phyloP scores from a whole-genome alignment of 2,888 invertebrate genomes.

The Gymnoscelis rufifasciata region DNA sequence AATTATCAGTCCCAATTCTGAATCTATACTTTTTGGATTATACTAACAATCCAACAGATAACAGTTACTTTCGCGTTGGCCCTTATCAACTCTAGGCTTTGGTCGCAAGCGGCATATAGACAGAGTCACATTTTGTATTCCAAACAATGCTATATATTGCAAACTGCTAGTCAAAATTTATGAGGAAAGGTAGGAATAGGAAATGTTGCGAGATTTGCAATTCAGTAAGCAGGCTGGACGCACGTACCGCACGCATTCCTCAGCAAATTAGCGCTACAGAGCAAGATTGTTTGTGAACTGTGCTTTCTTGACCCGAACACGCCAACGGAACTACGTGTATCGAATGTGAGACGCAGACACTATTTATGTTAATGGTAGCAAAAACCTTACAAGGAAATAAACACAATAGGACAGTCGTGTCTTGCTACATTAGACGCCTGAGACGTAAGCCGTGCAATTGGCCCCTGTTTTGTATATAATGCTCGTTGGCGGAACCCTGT shows the following conservation, averaged over 20 bases:
- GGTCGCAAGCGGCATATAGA: slow-evolving; percentile 21
- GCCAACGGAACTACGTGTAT: slow-evolving; percentile 54
- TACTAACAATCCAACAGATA: slow-evolving; percentile 35
- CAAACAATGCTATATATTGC: slow-evolving; percentile 21
- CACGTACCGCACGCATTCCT: slow-evolving; percentile 42
- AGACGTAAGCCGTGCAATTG: slow-evolving; percentile 64
- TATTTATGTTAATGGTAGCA: slow-evolving; percentile 74
- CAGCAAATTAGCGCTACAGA: slow-evolving; percentile 47
- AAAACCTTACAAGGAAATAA: slow-evolving; percentile 73
- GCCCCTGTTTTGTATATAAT: slow-evolving; percentile 72
- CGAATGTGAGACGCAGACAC: slow-evolving; percentile 65
- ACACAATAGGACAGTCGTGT: slow-evolving; percentile 75
- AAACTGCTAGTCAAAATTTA: slow-evolving; percentile 23
- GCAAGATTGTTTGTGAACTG: slow-evolving; percentile 41
- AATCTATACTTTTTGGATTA: slow-evolving; percentile 8
- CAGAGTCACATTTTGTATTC: slow-evolving; percentile 25
- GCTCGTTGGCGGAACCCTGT: slow-evolving; percentile 70
- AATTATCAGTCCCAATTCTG: too few relatives aligned
- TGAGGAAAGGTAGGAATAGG: slow-evolving; percentile 19
- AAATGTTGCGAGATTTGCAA: slow-evolving; percentile 33
- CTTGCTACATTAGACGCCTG: slow-evolving; percentile 68
- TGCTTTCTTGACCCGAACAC: slow-evolving; percentile 46
- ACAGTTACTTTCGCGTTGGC: slow-evolving; percentile 24
- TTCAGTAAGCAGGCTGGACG: slow-evolving; percentile 29
- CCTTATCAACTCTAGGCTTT: slow-evolving; percentile 22